phyloP scores from a whole-genome alignment of 2,797 vertebrate species.

The Geotria australis region DNA sequence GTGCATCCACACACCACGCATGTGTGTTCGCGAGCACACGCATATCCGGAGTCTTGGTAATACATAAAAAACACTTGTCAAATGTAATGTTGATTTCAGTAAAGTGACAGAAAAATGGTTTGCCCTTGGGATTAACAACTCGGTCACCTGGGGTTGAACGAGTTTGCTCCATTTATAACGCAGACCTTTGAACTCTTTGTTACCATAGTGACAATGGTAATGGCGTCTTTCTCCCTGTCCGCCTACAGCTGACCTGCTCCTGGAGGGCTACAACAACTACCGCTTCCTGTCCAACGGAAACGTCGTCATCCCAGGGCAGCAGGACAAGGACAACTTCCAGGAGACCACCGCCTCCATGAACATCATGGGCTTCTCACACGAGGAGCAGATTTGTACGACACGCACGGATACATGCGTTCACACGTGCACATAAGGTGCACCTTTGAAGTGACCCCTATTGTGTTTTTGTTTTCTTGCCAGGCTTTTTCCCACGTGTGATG shows the following conservation, averaged over 20 bases:
- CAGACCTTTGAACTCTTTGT: too few species aligned
- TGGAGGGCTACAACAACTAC: constrained; percentile 36
- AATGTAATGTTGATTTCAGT: too few species aligned
- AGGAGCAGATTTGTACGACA: constrained; percentile 24
- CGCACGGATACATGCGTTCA: background rate
- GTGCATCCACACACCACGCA: background rate
- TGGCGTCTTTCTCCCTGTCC: background rate
- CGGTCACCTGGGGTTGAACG: too few species aligned
- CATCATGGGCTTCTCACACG: constrained; percentile 48
- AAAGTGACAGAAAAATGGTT: too few species aligned
- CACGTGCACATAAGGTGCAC: too few species aligned
- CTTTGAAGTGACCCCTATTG: too few species aligned
- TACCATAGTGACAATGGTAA: too few species aligned
- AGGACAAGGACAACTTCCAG: constrained; percentile 49
- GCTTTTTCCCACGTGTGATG: too few species aligned
- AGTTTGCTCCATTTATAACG: too few species aligned
- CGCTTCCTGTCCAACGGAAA: constrained; percentile 48
- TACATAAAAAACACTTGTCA: too few species aligned
- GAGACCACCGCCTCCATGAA: constrained; percentile 65
- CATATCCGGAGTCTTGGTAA: background rate
- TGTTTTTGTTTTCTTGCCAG: too few species aligned
- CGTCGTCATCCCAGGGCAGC: constrained; percentile 32
- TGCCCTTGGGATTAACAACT: too few species aligned
- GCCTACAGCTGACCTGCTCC: constrained; percentile 32
- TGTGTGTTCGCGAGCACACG: background rate